Percentiles rank a stretch among this genome's conserved stretches.
phyloP scores from a whole-genome alignment of 2,797 vertebrate genomes.

The Scolopax bukidnonensis region DNA sequence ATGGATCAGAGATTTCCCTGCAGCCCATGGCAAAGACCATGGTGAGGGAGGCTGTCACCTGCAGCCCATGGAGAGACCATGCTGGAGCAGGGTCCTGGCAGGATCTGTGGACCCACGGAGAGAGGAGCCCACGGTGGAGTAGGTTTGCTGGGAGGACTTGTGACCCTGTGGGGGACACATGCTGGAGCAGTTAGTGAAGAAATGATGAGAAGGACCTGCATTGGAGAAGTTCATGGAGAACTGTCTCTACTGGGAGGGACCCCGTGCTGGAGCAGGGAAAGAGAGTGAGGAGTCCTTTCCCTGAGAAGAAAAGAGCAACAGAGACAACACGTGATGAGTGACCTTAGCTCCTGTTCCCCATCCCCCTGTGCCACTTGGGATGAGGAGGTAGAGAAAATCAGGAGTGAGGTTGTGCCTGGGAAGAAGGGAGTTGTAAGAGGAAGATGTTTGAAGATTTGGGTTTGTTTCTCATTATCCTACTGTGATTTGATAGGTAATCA shows the following conservation, averaged over 20 bases:
- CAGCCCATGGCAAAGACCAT: too few species aligned
- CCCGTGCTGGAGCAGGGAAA: neutral
- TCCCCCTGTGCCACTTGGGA: accelerated
- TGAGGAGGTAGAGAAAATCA: neutral
- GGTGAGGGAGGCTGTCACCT: neutral
- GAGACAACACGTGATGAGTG: neutral
- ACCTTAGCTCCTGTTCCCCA: accelerated
- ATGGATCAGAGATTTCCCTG: neutral
- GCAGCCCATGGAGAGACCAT: neutral
- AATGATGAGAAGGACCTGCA: neutral
- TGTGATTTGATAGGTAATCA: neutral
- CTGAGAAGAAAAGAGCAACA: neutral
- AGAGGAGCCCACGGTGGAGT: neutral
- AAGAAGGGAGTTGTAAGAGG: neutral
- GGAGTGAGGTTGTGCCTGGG: neutral
- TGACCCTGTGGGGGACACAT: accelerated
- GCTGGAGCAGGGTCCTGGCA: neutral
- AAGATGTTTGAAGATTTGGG: neutral
- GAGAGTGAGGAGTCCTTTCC: neutral
- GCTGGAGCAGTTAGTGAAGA: neutral
- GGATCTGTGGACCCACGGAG: neutral
- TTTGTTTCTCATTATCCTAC: neutral
- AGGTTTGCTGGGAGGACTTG: neutral
- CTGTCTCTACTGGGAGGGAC: too few species aligned
- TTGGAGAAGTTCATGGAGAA: neutral